Evolutionary conservation across 2,797 vertebrate genomes (phyloP), one percentile per base, ranked within the genome.

Genomic region (Enteromius radiatus): DNA sequence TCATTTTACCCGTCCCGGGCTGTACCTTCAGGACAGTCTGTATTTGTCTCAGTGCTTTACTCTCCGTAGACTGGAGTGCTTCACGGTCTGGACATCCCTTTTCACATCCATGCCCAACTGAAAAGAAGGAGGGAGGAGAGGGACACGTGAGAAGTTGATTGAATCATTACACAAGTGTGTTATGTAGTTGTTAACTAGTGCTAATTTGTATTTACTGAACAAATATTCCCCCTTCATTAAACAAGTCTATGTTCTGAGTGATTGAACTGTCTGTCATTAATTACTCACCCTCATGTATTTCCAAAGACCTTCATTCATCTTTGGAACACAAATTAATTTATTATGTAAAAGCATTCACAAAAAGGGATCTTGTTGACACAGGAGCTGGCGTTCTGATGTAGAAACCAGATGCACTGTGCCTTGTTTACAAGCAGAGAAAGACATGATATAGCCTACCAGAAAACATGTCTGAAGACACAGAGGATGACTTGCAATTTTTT

Each of bases 21-120:
- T 28, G 45, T 95, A 95, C 94, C 94, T 94, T 90, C 84, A 90
- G 92, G 89, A 91, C 86, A 85, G 90, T 90, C 89, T 81, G 84
- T 91, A 88, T 92, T 78, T 89, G 89, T 92, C 88, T 98, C 96
- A 99, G 93, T 99, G 96, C 88, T 97, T 97, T 90, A 96, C 95
- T 93, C 96, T 96, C 93, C 96, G 96, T 91, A 97, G 95, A 95
- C 96, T 96, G 95, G 95, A 94, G 91, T 94, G 93, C 94, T 97
- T 97, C 94, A 96, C 95, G 95, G 97, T 96, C 92, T 98, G 96
- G 93, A 95, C 93, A 78, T 96, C 96, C 92, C 95, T 97, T 92
- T 96, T 98, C 94, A 96, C 96, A 94, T 95, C 93, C 92, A 95
- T 92, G 92, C 96, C 95, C 86, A 95, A 93, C 93, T 85, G 64